Evolutionary conservation across 2,113 vertebrate species (phyloP), one percentile per base, ranked within the genome.

Genomic region (Myiagra hebetior): DNA sequence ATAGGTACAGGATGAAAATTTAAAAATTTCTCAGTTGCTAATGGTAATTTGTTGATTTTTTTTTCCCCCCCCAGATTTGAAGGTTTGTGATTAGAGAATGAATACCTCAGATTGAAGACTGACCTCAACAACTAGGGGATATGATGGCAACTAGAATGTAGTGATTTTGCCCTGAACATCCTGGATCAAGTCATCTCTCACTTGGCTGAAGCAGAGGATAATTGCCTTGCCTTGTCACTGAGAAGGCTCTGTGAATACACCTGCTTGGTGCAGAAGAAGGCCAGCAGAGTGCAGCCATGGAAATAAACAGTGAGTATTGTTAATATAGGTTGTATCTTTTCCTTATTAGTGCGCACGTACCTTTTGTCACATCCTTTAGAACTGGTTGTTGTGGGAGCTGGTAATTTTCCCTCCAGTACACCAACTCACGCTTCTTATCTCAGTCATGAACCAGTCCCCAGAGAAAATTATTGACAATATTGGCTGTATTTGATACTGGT

Each of bases 401-500:
- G 18, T 35, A 0, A 5, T 81, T 70, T 85, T 74, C 60, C 19
- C 49, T 56, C n/a, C 41, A 42, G 8, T 39, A 42, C 17, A 31
- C 19, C 47, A 81, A 15, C 9, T 69, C 19, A 19, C 7, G 13
- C 21, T 62, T 72, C 30, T 59, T 27, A 37, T 10, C 35, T 57
- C 28, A 22, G 33, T 39, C 22, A 35, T 3, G 15, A 19, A 31
- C 33, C 77, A 30, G 30, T 49, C 10, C 3, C 15, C 19, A 26
- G 20, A 24, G 42, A 57, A 76, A 85, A 50, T 49, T n/a, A 10
- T 27, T 15, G 23, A 8, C 9, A 7, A 7, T 20, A 41, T 44
- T 1, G 2, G 19, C 42, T 39, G 18, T 33, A 5, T 33, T 27
- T 27, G 35, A 13, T 65, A 50, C 30, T 1, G 0, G 20, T 47